Conservation (phyloP, 2,797 vertebrate genomes). For the Scolopax bukidnonensis region DNA sequence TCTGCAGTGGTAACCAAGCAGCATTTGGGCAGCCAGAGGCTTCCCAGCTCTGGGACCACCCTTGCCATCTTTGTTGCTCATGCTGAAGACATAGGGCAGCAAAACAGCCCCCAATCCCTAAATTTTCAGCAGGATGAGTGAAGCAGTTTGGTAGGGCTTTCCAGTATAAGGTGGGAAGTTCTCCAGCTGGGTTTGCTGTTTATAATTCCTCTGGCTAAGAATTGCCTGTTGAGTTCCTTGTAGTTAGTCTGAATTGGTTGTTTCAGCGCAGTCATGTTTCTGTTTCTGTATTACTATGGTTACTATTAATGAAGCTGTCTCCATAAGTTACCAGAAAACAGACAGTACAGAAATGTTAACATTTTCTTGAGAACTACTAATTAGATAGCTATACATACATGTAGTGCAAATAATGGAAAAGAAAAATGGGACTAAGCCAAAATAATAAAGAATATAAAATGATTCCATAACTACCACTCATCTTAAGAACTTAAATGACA, state of each 20-base stretch:
- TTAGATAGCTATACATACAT: background rate
- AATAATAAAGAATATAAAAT: background rate
- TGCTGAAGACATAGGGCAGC: background rate
- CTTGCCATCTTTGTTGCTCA: background rate
- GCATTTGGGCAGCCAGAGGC: background rate
- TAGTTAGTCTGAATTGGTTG: background rate
- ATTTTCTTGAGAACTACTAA: background rate
- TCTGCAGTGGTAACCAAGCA: background rate
- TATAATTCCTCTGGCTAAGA: background rate
- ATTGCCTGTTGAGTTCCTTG: background rate
- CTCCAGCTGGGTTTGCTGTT: background rate
- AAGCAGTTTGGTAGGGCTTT: background rate
- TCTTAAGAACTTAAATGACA: background rate
- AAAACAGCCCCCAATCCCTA: background rate
- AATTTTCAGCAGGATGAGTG: background rate
- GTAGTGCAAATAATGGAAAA: background rate
- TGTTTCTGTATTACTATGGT: background rate
- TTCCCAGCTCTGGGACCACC: background rate
- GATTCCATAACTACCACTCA: background rate
- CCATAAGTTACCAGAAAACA: background rate
- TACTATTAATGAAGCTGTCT: background rate
- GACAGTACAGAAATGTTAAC: background rate
- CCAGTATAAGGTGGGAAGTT: background rate
- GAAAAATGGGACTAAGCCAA: background rate
- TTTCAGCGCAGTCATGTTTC: background rate